phyloP scores from a whole-genome alignment of 2,113 vertebrate species.

The Platycercus adscitus region DNA sequence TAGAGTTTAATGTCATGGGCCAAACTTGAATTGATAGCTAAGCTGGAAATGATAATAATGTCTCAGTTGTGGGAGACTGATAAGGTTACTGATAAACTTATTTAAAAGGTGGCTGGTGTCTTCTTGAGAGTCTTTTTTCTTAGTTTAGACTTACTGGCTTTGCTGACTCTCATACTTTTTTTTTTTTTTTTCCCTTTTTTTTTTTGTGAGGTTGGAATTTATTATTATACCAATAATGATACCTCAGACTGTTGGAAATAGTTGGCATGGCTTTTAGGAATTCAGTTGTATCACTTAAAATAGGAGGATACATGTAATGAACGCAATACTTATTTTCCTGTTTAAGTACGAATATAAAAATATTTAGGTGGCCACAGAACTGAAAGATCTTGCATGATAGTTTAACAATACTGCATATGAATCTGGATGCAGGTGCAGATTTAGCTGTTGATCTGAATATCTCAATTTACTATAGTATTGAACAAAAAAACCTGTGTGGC shows the following conservation, averaged over 20 bases:
- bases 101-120: slow-evolving; percentile 2
- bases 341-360: neutral
- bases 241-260: neutral
- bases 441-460: neutral
- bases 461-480: neutral
- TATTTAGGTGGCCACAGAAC: neutral
- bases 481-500: neutral
- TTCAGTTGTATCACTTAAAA: neutral
- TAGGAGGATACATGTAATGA: neutral
- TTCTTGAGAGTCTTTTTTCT: neutral
- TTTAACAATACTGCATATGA: neutral
- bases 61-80: neutral
- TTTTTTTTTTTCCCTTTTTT: accelerated
- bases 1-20: neutral
- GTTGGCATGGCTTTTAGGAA: neutral
- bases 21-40: neutral
- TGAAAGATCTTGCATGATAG: neutral
- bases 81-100: slow-evolving; percentile 31
- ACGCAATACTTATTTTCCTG: neutral
- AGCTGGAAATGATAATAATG: neutral
- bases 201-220: neutral
- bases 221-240: neutral
- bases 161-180: neutral
- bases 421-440: neutral
- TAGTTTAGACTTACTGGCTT: neutral